Percentiles rank a stretch among this genome's conserved stretches.
Conservation (phyloP, 2,888 invertebrate genomes). For the Ormyrus nitidulus region DNA sequence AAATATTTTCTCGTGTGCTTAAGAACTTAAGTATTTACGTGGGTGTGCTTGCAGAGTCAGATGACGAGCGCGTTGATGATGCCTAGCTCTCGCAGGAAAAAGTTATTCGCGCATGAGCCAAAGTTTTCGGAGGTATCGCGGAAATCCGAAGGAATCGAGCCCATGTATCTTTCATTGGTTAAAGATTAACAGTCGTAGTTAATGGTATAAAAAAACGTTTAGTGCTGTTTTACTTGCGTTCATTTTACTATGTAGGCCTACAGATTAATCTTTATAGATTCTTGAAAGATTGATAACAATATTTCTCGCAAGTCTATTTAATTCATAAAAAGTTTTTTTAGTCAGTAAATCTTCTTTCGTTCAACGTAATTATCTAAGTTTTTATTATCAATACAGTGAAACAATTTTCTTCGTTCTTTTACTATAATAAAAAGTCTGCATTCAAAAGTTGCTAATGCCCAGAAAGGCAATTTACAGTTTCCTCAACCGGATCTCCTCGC, state of each 20-base stretch:
- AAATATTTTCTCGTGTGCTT: conserved; percentile 56
- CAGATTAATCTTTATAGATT: background rate
- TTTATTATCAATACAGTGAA: background rate
- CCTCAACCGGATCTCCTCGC: conserved; percentile 45
- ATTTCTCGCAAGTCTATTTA: too few species aligned
- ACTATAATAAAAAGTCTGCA: conserved; percentile 21
- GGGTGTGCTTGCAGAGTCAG: conserved; percentile 48
- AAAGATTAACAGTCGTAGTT: background rate
- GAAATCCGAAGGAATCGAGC: background rate
- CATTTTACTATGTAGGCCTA: too few species aligned
- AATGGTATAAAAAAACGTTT: conserved; percentile 54
- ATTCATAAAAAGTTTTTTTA: too few species aligned
- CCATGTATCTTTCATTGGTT: conserved; percentile 37
- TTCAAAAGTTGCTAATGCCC: conserved; percentile 35
- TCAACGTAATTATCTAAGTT: too few species aligned
- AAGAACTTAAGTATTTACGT: conserved; percentile 62
- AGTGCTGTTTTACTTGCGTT: background rate
- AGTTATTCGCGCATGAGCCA: background rate
- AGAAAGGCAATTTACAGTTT: conserved; percentile 53
- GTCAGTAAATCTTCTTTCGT: too few species aligned
- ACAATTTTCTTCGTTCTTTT: conserved; percentile 10
- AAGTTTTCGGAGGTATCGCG: too few species aligned
- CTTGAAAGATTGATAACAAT: too few species aligned
- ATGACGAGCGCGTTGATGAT: conserved; percentile 39
- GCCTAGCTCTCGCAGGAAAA: conserved; percentile 1